Evolutionary conservation across 2,888 invertebrate genomes (phyloP), one percentile per base, ranked within the genome.

Genomic region (Alsophila aescularia): DNA sequence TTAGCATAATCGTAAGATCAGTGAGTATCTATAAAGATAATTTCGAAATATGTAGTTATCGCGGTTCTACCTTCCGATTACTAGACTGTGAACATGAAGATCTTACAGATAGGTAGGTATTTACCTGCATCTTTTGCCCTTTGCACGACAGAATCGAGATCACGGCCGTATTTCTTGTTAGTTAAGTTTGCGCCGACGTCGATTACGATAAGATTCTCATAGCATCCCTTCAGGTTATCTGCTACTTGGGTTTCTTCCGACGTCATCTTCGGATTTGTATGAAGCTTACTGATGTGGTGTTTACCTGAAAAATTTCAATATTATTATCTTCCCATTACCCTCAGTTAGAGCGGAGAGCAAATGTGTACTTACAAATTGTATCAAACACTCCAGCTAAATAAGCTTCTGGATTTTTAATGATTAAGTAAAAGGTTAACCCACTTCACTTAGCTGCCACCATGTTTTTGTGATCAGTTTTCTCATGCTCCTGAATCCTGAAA

Each of bases 121-220:
- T 75, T 90, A 96, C 97, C 98, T 87, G 98, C 95, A 93, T 98
- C 97, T 93, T 96, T 96, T 66, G 98, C 97, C 90, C 98, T 93
- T 90, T 97, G 96, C 62, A 98, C 93, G 7, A 98, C 98, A 57
- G 96, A 95, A 90, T 98, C 98, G 81, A 98, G 93, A 93, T 98
- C 98, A 84, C 97, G 94, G 81, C 95, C 94, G 87, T 96, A 98
- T 88, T 98, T 98, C 87, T 97, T 97, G 89, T 98, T 98, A 18
- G 97, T 98, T 76, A 98, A 92, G 94, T 98, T 98, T 57, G 98
- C 97, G 72, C 98, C 98, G 66, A 97, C 95, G 89, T 98, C 98
- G 66, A 98, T 95, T 73, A 98, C 94, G 85, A 98, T 96, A 83
- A 98, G 96, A 91, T 97, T 97, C 86, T 97, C 97, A 81, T 96